Base-by-base conservation (phyloP, 1,140 invertebrate genomes). In the Drosophila varians region DNA sequence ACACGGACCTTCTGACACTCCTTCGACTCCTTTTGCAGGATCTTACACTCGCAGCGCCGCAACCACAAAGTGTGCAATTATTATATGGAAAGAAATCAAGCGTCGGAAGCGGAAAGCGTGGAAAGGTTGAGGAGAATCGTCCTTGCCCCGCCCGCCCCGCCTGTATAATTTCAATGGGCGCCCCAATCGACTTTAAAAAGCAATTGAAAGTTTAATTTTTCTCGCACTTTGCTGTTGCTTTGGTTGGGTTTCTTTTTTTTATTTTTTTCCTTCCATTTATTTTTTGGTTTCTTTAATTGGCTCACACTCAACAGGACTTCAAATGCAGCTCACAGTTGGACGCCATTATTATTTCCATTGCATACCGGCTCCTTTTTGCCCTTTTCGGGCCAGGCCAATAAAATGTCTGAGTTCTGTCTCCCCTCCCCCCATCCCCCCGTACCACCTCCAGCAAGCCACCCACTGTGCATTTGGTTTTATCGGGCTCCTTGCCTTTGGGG, bases 51-150 rank as follows among this genome's bases (percentile, higher is more conserved):
- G 42, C 36, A 52, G 31, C 34, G 14, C 40, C 53, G 45, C 51
- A 70, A 36, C 56, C 68, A 58, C 78, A 58, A 78, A 77, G 78
- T 77, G 78, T 83, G 74, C 74, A 84, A 83, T 84, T 83, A 84
- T 84, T 84, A 83, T 78, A 66, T 84, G 62, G 77, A 84, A 75
- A 66, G 74, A 83, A 83, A 74, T 77, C 69, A 64, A 65, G 64
- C 60, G 58, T 51, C 68, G 54, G 53, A 51, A 46, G 26, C 38
- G 52, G 19, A 26, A 5, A 45, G 38, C 52, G 7, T 43, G 46
- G 38, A 40, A 55, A 51, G 31, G 14, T 31, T 14, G 34, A 28
- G 31, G 51, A 21, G 14, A 51, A 38, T 38, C 38, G 34, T n/a
- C n/a, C n/a, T n/a, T n/a, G n/a, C n/a, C 40, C 73, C 48, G 34